A percentile compares a stretch with the other conserved stretches of the same genome.
Conservation (phyloP, 2,888 invertebrate species). For the Tinea pellionella region DNA sequence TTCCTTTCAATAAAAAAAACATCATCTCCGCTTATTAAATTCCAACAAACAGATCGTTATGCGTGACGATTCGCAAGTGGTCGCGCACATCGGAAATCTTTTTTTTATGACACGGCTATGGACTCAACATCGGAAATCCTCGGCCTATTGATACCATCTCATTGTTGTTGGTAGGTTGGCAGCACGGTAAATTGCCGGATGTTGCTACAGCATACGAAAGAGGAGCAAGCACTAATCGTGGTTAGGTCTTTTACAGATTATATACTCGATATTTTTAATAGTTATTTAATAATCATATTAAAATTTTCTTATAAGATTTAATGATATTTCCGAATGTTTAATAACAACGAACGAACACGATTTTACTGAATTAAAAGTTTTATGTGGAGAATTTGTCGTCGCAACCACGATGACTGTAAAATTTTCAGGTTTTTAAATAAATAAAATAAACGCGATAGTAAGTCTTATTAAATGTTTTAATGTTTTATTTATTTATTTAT, state of each 20-base stretch:
- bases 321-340: no score
- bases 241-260: not conserved
- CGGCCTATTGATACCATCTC: constrained; percentile 65
- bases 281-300: no score
- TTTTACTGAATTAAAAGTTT: no score
- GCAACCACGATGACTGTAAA: no score
- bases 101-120: constrained; percentile 18
- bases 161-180: constrained; percentile 37
- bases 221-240: constrained; percentile 10
- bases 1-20: no score
- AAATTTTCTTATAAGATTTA: not conserved
- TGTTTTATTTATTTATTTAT: not conserved
- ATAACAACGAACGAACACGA: no score
- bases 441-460: no score
- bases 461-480: no score
- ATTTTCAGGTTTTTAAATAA: no score
- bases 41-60: constrained; percentile 17
- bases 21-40: not conserved
- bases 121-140: constrained; percentile 58
- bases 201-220: constrained; percentile 38
- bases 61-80: constrained; percentile 63
- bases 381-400: no score
- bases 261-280: no score
- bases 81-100: constrained; percentile 15
- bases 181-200: constrained; percentile 52